Conservation (phyloP, 2,113 vertebrate species). For the Semnornis frantzii region DNA sequence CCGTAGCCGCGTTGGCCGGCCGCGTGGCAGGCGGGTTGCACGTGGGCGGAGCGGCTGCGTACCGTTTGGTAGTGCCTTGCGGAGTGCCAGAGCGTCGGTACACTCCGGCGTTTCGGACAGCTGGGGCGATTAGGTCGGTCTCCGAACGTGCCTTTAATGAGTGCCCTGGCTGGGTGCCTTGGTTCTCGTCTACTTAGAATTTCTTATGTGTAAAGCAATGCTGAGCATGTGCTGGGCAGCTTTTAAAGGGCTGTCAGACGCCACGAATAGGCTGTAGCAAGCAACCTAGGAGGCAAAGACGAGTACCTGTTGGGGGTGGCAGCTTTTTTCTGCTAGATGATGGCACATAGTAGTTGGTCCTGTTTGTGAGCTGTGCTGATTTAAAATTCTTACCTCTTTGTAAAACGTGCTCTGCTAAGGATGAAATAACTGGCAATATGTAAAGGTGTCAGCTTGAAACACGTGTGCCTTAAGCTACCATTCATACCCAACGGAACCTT, state of each 20-base stretch:
- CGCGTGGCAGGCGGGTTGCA: no score
- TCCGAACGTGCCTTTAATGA: rapidly evolving
- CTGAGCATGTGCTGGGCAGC: rapidly evolving
- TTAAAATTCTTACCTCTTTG: no score
- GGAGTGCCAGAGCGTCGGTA: rapidly evolving
- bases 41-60: no score
- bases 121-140: rapidly evolving
- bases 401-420: not conserved
- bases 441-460: not conserved
- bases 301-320: no score
- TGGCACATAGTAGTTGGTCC: rapidly evolving
- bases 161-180: rapidly evolving
- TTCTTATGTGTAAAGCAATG: rapidly evolving
- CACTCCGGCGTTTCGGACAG: rapidly evolving
- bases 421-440: rapidly evolving
- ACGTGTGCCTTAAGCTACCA: rapidly evolving
- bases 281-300: no score
- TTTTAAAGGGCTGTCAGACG: rapidly evolving
- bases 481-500: rapidly evolving
- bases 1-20: no score
- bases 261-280: not conserved
- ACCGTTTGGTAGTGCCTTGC: no score
- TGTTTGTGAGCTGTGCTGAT: no score
- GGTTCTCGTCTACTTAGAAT: rapidly evolving
- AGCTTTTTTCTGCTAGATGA: rapidly evolving